phyloP scores from a whole-genome alignment of 1,140 invertebrate species.

The Leptoteleia sp. region DNA sequence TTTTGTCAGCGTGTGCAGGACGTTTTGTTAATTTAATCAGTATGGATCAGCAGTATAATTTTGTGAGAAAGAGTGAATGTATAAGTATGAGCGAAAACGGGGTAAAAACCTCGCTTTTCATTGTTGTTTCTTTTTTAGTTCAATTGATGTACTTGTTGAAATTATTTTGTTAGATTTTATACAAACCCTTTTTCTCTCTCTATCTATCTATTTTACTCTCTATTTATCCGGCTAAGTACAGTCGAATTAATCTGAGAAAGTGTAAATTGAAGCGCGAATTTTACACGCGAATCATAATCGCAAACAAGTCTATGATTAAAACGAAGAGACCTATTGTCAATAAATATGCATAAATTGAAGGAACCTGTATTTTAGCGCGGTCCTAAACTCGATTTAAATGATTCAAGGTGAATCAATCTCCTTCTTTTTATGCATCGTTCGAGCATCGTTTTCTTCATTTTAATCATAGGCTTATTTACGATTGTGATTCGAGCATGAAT shows the following conservation, averaged over 20 bases:
- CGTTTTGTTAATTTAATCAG: conserved; percentile 78
- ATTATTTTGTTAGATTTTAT: conserved; percentile 65
- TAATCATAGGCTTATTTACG: neutral
- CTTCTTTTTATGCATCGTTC: conserved; percentile 35
- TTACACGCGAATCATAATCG: conserved; percentile 29
- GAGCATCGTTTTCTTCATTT: neutral
- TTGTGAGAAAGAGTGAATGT: conserved; percentile 16
- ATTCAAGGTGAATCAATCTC: conserved; percentile 6
- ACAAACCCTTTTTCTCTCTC: conserved; percentile 27
- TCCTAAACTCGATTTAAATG: conserved; percentile 7
- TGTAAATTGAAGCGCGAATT: too few species aligned
- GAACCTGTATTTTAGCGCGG: conserved; percentile 5
- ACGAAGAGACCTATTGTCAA: too few species aligned
- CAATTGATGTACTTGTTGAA: conserved; percentile 58
- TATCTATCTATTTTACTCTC: conserved; percentile 21
- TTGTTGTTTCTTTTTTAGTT: conserved; percentile 62
- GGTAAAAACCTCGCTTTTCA: conserved; percentile 5
- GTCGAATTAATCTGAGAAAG: too few species aligned
- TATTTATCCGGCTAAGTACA: too few species aligned
- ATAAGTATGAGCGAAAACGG: conserved; percentile 22
- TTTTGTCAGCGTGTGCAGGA: conserved; percentile 72
- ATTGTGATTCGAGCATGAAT: conserved; percentile 16
- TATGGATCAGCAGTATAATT: conserved; percentile 79
- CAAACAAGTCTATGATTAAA: too few species aligned
- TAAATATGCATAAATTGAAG: too few species aligned